A percentile compares a stretch with the other conserved stretches of the same genome.
Conservation (phyloP, 2,113 vertebrate genomes). For the Corynorhinus townsendii region DNA sequence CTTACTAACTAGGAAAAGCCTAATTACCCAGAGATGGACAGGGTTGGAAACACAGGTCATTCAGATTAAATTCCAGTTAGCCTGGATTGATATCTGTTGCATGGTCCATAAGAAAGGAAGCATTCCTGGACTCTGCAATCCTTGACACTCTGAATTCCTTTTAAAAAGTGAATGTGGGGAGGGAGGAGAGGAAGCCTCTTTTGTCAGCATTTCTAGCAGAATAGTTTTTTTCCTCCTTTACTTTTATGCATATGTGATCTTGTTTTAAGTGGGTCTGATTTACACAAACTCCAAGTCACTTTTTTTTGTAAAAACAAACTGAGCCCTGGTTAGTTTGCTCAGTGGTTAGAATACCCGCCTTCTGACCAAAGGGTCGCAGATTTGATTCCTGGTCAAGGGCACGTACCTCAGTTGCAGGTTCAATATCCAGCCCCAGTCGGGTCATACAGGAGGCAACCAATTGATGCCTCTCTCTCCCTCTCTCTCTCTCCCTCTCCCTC, state of each 20-base stretch:
- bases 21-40: not conserved
- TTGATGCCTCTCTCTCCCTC: too few relatives aligned
- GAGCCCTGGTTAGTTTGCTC: not conserved
- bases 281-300: not conserved
- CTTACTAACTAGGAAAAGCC: not conserved
- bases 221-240: not conserved
- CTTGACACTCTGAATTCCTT: not conserved
- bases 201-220: not conserved
- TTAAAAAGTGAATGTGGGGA: not conserved
- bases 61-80: not conserved
- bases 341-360: not conserved
- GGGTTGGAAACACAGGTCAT: not conserved
- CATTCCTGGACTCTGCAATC: not conserved
- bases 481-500: too few relatives aligned
- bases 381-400: not conserved
- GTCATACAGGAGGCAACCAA: not conserved
- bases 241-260: not conserved
- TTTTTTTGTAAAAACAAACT: slow-evolving; percentile 7
- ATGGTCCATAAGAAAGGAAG: not conserved
- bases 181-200: not conserved
- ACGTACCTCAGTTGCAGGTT: not conserved
- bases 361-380: too few relatives aligned
- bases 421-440: not conserved
- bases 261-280: not conserved
- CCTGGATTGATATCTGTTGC: not conserved